Evolutionary conservation across 1,140 invertebrate species (phyloP), one percentile per base, ranked within the genome.

Genomic region (Notospermus geniculatus): DNA sequence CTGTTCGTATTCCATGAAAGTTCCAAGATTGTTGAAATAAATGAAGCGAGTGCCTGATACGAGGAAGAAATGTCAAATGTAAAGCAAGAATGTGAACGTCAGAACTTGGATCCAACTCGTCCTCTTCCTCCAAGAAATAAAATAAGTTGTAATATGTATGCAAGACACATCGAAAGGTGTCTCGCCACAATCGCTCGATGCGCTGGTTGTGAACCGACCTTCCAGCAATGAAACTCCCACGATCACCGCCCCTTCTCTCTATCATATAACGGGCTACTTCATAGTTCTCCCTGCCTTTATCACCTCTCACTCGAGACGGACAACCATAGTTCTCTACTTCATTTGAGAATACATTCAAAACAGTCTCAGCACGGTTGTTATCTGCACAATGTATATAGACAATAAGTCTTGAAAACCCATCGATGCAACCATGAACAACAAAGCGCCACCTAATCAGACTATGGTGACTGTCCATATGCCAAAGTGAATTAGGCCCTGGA

Each of bases 401-500:
- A 7, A 50, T 50, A 27, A 50, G 46, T 27, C 46, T 19, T 23
- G 19, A 23, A 27, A 23, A 50, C 9, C 46, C 46, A 50, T 50
- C 46, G n/a, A 50, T 50, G n/a, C 46, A 19, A n/a, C 46, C 46
- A 27, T 50, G 46, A 4, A 50, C 46, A n/a, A 50, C 46, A 50
- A 50, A 23, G 5, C 9, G 46, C 46, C 46, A 50, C 5, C 46
- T 5, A 50, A 50, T 19, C 46, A 50, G 25, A 23, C 25, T 50
- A 50, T 50, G 46, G n/a, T 50, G n/a, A 27, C 46, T 27, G 25
- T 50, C 46, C n/a, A 50, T 50, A n/a, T 50, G 46, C 46, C 46
- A 50, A 4, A 50, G 46, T 5, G 46, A 19, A 19, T 23, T 50
- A 7, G 46, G 46, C 46, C 19, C n/a, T 7, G 46, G 46, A 23